phyloP scores from a whole-genome alignment of 2,113 vertebrate genomes.

The Melanostigma gelatinosum region DNA sequence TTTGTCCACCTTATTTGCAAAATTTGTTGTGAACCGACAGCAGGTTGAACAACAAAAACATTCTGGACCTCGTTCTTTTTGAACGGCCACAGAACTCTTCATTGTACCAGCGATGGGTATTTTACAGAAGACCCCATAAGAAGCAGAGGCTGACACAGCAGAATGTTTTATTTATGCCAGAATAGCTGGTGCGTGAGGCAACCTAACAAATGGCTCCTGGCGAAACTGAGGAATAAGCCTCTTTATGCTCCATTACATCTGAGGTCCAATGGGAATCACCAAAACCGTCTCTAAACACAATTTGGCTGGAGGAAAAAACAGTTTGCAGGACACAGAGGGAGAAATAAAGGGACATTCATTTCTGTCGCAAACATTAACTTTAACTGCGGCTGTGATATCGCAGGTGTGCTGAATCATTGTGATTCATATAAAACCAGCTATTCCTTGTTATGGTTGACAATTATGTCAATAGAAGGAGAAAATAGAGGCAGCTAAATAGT shows the following conservation, averaged over 20 bases:
- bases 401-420: not conserved
- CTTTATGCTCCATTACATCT: constrained; percentile 4
- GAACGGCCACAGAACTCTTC: not conserved
- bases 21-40: not conserved
- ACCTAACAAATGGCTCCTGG: constrained; percentile 3
- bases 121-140: not conserved
- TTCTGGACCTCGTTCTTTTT: constrained; percentile 7
- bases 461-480: not conserved
- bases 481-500: not conserved
- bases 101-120: not conserved
- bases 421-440: not conserved
- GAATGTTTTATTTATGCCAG: constrained; percentile 41
- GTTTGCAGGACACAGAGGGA: not conserved
- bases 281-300: not conserved
- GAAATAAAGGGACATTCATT: not conserved
- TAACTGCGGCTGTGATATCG: not conserved
- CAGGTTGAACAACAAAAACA: not conserved
- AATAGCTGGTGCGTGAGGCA: constrained; percentile 21
- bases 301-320: not conserved
- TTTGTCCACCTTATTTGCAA: not conserved
- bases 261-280: not conserved
- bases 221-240: constrained; percentile 2
- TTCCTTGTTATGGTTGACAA: not conserved
- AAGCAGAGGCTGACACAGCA: not conserved
- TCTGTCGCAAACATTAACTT: not conserved